Conservation (phyloP, 2,797 vertebrate genomes). For the Galaxias olidus region DNA sequence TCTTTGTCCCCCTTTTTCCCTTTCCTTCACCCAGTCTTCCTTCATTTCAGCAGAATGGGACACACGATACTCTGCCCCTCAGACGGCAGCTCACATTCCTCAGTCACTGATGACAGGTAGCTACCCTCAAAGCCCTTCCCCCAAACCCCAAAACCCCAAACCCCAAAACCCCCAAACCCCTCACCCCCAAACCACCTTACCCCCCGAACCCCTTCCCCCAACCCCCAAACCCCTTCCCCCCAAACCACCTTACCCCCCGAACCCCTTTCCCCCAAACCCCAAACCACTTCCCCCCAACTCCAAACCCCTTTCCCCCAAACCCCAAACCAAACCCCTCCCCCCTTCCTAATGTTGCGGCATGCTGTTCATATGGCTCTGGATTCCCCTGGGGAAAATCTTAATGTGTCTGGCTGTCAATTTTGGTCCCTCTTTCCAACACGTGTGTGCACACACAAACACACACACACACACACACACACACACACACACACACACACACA, state of each 20-base stretch:
- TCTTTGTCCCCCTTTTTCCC: too few relatives aligned
- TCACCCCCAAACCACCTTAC: conserved; percentile 36
- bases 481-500: not conserved
- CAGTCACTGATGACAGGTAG: too few relatives aligned
- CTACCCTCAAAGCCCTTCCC: too few relatives aligned
- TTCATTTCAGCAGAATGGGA: too few relatives aligned
- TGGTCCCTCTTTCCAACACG: conserved; percentile 20
- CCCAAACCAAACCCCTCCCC: conserved; percentile 15
- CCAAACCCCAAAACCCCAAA: not conserved
- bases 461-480: conserved; percentile 13
- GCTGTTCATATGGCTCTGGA: conserved; percentile 58
- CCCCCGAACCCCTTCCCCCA: conserved; percentile 21
- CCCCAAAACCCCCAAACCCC: conserved; percentile 30
- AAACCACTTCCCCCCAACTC: conserved; percentile 11
- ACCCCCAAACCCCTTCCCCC: conserved; percentile 23
- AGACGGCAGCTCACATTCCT: too few relatives aligned
- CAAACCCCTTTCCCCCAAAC: conserved; percentile 7
- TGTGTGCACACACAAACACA: not conserved
- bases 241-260: too few relatives aligned
- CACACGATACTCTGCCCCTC: too few relatives aligned
- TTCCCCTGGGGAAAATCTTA: conserved; percentile 57
- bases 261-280: conserved; percentile 10
- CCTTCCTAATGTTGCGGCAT: conserved; percentile 48
- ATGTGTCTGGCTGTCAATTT: conserved; percentile 46
- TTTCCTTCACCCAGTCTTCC: too few relatives aligned